Base-by-base conservation (phyloP, 2,888 invertebrate species). In the Adelognathus sp. region DNA sequence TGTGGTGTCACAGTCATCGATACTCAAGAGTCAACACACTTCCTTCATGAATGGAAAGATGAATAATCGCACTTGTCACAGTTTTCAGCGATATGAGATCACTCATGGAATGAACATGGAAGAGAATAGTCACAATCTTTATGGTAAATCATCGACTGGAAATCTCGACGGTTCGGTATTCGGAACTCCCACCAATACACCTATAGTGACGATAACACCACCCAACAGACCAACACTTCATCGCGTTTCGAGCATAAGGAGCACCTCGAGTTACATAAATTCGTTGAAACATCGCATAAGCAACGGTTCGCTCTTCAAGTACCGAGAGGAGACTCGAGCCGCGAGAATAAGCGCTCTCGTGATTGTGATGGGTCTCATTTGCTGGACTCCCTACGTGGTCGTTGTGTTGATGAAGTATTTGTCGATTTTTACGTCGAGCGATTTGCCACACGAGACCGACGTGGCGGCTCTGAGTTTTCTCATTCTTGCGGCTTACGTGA, bases 311-410 rank as follows among this genome's bases (percentile, higher is more conserved):
- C 93, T 96, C 79, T 97, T 97, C 92, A 94, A 95, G 87, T 97
- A 97, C 89, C 93, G 97, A 67, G 98, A 98, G 89, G 98, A 98
- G 92, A 96, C 97, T 83, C 94, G 97, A 82, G 97, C 98, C 1
- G 98, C 97, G 6, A 95, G 97, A 82, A 97, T 98, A 64, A 97
- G 97, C 87, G 95, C 95, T 58, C 91, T 96, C 80, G 96, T 96
- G 80, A 94, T 96, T 88, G 93, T 96, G 39, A 95, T 96, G 91
- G 94, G 93, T 66, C 89, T 93, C 9, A 89, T 93, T 36, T 94
- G 94, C 85, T 94, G 94, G 94, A 89, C 93, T 14, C 93, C 94
- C 0, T 93, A 93, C 86, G 91, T 92, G 16, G 83, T 90, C 16
- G 84, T 91, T 6, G 82, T 90, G n/a, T 72, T 93, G 1, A 91